phyloP scores from a whole-genome alignment of 2,888 invertebrate genomes.

The Epsilonema sp. region DNA sequence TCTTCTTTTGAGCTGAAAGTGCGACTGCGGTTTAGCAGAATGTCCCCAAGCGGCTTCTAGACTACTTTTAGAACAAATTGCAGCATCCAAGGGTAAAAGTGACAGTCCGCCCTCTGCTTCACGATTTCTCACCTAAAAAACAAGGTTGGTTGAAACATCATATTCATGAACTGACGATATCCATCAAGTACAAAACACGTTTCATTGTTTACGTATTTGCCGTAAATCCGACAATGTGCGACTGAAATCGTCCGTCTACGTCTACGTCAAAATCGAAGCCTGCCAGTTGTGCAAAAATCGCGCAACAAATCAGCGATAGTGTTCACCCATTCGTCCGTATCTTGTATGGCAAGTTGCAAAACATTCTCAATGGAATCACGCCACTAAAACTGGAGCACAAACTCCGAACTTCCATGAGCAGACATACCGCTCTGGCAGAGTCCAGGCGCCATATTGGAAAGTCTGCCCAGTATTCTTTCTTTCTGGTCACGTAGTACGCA shows the following conservation, averaged over 20 bases:
- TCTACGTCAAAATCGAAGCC: not conserved
- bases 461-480: not conserved
- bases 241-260: not conserved
- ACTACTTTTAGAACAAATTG: no score
- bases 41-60: no score
- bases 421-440: not conserved
- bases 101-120: no score
- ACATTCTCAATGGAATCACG: not conserved
- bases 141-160: no score
- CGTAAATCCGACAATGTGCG: no score
- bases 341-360: not conserved
- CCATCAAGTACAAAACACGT: no score
- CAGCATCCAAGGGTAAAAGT: no score
- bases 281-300: constrained; percentile 10
- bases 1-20: constrained; percentile 75
- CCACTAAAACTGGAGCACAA: not conserved
- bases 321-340: not conserved
- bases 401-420: not conserved
- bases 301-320: not conserved
- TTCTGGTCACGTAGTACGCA: not conserved
- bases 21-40: no score
- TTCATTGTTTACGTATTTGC: no score
- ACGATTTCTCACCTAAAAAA: no score
- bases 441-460: not conserved
- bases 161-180: no score